Evolutionary conservation across 2,888 invertebrate genomes (phyloP).

Genomic region (Phoenoteleia sp.): DNA sequence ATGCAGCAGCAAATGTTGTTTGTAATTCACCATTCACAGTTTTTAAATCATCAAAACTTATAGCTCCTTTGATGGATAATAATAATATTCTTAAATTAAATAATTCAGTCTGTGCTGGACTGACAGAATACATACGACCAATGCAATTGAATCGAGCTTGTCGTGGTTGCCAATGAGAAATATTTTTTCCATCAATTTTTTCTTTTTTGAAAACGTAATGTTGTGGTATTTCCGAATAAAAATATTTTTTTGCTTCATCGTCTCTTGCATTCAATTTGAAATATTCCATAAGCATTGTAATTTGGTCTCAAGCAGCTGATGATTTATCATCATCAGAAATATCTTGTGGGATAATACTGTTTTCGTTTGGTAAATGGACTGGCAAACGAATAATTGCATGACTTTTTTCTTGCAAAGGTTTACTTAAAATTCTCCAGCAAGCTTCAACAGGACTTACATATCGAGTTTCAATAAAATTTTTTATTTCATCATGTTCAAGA

Average conservation of each 20-base stretch:
- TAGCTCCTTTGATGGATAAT: constrained; percentile 10
- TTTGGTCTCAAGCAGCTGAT: background rate
- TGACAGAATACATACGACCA: no score
- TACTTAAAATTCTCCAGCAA: no score
- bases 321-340: background rate
- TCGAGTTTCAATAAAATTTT: no score
- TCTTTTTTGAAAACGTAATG: constrained; percentile 14
- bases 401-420: no score
- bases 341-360: no score
- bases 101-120: constrained; percentile 14
- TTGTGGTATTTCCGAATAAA: constrained; percentile 19
- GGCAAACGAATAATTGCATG: no score
- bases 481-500: no score
- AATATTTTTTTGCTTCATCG: background rate
- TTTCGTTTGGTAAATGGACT: no score
- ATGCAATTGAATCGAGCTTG: constrained; percentile 2
- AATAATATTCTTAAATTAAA: constrained; percentile 20
- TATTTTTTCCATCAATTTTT: constrained; percentile 4
- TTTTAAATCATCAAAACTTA: no score
- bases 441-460: no score
- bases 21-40: constrained; percentile 1
- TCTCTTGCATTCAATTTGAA: constrained; percentile 4
- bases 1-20: background rate
- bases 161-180: background rate
- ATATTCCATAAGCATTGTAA: constrained; percentile 28